phyloP scores from a whole-genome alignment of 2,113 vertebrate genomes.

The Thalassarche chlororhynchos region DNA sequence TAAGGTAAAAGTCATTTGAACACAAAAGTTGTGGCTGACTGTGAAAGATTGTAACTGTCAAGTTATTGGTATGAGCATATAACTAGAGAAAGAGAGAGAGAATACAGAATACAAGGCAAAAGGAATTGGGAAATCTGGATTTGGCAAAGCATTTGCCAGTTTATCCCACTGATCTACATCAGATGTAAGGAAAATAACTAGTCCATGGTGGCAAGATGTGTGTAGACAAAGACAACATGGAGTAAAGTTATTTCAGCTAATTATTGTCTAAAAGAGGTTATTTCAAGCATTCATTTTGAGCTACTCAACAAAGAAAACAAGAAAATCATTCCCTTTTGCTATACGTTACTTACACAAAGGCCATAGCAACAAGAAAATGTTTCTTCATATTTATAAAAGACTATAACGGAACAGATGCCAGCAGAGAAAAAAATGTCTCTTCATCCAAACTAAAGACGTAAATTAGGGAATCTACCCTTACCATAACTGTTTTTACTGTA shows the following conservation, averaged over 20 bases:
- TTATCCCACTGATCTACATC: background rate
- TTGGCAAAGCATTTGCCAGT: background rate
- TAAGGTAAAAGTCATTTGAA: background rate
- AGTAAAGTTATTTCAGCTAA: background rate
- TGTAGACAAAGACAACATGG: background rate
- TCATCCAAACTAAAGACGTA: background rate
- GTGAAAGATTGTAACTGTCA: slow-evolving; percentile 33
- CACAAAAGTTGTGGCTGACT: background rate
- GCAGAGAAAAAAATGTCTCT: background rate
- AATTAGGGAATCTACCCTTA: background rate
- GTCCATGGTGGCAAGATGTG: background rate
- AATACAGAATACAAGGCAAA: background rate
- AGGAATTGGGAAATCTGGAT: background rate
- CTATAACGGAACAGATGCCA: slow-evolving; percentile 18
- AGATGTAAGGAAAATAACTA: background rate
- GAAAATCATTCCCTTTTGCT: background rate
- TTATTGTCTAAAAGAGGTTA: background rate
- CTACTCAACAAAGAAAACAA: background rate
- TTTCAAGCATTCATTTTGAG: slow-evolving; percentile 3
- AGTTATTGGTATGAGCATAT: background rate
- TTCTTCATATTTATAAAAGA: slow-evolving; percentile 51
- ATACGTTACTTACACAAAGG: slow-evolving; percentile 6
- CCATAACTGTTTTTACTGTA: background rate
- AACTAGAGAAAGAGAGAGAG: background rate
- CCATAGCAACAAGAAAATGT: slow-evolving; percentile 57